Evolutionary conservation across 1,140 invertebrate genomes (phyloP).

Genomic region (Antheraea mylitta): DNA sequence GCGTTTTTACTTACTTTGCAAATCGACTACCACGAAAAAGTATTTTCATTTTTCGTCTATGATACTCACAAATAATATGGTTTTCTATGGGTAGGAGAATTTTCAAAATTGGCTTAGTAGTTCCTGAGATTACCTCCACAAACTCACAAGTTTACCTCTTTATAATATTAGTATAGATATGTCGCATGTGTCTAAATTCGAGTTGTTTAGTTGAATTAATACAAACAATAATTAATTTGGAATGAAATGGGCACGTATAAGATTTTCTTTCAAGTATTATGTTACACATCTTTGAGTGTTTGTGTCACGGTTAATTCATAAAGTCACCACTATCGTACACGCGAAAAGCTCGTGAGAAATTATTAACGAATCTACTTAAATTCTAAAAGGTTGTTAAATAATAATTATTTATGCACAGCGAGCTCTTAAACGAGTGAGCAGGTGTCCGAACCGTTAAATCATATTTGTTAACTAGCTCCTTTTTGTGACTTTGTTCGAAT

Average conservation of each 20-base stretch:
- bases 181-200: too few relatives aligned
- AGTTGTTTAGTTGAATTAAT: neutral
- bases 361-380: neutral
- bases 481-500: neutral
- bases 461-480: neutral
- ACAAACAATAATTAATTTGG: neutral
- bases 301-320: neutral
- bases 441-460: neutral
- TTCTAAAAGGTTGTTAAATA: conserved; percentile 2
- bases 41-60: too few relatives aligned
- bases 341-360: neutral
- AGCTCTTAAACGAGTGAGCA: neutral
- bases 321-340: neutral
- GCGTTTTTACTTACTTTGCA: too few relatives aligned
- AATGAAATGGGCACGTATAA: neutral
- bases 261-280: neutral
- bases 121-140: too few relatives aligned
- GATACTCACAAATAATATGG: too few relatives aligned
- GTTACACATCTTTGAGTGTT: neutral
- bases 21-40: too few relatives aligned
- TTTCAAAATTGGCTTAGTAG: too few relatives aligned
- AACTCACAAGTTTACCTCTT: too few relatives aligned
- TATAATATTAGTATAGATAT: too few relatives aligned
- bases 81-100: too few relatives aligned
- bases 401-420: neutral